phyloP scores from a whole-genome alignment of 1,140 invertebrate genomes.

The Cydia strobilella region DNA sequence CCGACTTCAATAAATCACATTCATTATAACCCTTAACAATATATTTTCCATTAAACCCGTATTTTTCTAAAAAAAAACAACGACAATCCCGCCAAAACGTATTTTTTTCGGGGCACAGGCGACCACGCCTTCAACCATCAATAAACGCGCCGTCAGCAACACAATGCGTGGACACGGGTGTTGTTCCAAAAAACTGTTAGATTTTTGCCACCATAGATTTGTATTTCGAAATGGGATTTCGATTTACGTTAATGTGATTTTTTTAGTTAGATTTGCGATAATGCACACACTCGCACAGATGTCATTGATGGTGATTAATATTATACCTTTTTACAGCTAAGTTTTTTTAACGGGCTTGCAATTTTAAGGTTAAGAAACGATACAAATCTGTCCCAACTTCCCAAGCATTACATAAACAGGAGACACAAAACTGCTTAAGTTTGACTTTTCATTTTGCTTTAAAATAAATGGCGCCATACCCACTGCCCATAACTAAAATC shows the following conservation, averaged over 20 bases:
- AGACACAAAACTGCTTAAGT: too few relatives aligned
- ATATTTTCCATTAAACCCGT: constrained; percentile 13
- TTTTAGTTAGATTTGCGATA: constrained; percentile 5
- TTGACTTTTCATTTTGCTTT: too few relatives aligned
- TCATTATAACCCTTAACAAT: constrained; percentile 1
- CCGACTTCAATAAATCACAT: neutral
- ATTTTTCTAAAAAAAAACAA: constrained; percentile 14
- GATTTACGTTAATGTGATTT: constrained; percentile 20
- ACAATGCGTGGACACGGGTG: constrained; percentile 32
- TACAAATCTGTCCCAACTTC: too few relatives aligned
- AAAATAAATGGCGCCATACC: too few relatives aligned
- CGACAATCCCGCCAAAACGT: constrained; percentile 20
- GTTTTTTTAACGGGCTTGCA: too few relatives aligned
- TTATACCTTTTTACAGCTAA: neutral
- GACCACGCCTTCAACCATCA: constrained; percentile 27
- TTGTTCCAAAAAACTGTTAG: constrained; percentile 32
- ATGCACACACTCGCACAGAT: neutral
- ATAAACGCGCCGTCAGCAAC: constrained; percentile 11
- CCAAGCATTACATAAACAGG: too few relatives aligned
- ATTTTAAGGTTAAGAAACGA: too few relatives aligned
- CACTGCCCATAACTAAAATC: too few relatives aligned
- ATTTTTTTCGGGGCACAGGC: constrained; percentile 28
- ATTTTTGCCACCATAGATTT: constrained; percentile 14
- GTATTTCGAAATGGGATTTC: constrained; percentile 19
- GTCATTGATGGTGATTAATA: neutral